Conservation (phyloP, 2,888 invertebrate species). For the Thereva unica region DNA sequence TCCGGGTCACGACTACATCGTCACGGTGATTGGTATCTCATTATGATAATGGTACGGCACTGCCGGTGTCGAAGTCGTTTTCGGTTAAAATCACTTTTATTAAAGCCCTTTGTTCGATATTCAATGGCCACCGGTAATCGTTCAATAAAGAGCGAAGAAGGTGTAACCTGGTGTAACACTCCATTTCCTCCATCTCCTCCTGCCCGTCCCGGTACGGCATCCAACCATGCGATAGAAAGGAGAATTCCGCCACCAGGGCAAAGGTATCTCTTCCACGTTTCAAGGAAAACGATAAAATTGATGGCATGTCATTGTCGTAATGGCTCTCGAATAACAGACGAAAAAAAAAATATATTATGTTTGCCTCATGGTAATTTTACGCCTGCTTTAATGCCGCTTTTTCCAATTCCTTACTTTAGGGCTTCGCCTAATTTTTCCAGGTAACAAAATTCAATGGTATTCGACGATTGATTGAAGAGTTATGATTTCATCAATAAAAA, state of each 20-base stretch:
- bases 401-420: too few species aligned
- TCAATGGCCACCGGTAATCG: constrained; percentile 27
- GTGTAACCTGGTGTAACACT: constrained; percentile 13
- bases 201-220: too few species aligned
- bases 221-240: too few species aligned
- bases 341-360: neutral
- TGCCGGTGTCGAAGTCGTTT: constrained; percentile 18
- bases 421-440: too few species aligned
- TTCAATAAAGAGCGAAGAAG: constrained; percentile 1
- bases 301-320: constrained; percentile 14
- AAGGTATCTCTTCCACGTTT: neutral
- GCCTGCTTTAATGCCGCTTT: too few species aligned
- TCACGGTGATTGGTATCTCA: constrained; percentile 33
- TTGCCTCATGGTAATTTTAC: too few species aligned
- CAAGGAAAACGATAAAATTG: constrained; percentile 16
- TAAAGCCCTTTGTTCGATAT: constrained; percentile 31
- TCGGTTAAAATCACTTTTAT: constrained; percentile 30
- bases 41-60: constrained; percentile 27
- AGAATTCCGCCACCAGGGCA: too few species aligned
- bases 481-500: too few species aligned
- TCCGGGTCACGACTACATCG: constrained; percentile 29
- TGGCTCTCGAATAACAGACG: constrained; percentile 21
- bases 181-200: constrained; percentile 12
- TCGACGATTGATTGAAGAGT: too few species aligned
- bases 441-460: too few species aligned